Evolutionary conservation across 2,888 invertebrate genomes (phyloP), one percentile per base, ranked within the genome.

Genomic region (Drosophila lutescens): DNA sequence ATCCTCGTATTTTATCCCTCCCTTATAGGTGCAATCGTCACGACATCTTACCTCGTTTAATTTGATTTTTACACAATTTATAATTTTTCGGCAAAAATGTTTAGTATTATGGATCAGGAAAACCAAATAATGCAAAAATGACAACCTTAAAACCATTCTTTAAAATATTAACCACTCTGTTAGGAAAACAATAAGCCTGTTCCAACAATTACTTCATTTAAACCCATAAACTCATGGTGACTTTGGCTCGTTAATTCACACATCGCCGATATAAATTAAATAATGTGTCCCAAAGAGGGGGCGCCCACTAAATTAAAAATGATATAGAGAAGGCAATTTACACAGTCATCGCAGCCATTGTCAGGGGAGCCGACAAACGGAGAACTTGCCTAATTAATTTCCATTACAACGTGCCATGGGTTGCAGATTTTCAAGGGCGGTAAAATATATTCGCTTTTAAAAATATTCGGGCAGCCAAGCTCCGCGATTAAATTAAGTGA

Each of bases 271-370:
- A 83, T 79, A 84, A 89, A 90, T 89, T 76, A 79, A 56, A 71
- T 74, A 80, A 71, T 80, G 58, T 69, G 78, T 75, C 75, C 43
- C 59, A 49, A 20, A 49, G 80, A 68, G 62, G 84, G 76, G 78
- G 81, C 89, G 78, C 84, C 81, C 79, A 87, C 89, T 88, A 90
- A 89, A 90, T 90, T 84, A 89, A 86, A 90, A 89, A 89, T 86
- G 80, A 85, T 80, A 85, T 80, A 88, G 80, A 65, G 78, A 56
- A 38, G 69, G 66, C 66, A 68, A 55, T 66, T 68, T 34, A 55
- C 68, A 63, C 59, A 75, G 74, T 63, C 66, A 73, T 67, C 76
- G 65, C 58, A 4, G 44, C 38, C 68, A 46, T 65, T 65, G 68
- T 68, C 65, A 46, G 55, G 54, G 56, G 69, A 69, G 71, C 32